Percentiles rank a stretch among this genome's conserved stretches.
Conservation (phyloP, 2,113 vertebrate species). For the Peucedramus taeniatus region DNA sequence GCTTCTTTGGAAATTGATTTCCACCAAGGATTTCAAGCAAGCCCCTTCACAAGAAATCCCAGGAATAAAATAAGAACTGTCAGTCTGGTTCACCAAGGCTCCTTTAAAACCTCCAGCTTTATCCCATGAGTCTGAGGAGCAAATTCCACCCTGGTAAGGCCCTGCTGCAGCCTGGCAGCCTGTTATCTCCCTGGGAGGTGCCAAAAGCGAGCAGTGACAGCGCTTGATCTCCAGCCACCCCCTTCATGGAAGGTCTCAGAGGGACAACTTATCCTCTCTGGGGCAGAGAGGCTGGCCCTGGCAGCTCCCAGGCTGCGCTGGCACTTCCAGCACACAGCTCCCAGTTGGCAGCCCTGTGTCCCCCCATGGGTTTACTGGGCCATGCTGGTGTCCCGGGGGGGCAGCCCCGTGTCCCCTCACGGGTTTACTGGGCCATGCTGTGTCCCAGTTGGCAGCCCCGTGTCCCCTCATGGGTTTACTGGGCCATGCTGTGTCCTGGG, state of each 20-base stretch:
- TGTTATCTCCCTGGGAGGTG: neutral
- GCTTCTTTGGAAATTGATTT: neutral
- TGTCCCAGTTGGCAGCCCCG: too few relatives aligned
- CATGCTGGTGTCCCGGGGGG: fast-evolving
- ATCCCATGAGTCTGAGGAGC: neutral
- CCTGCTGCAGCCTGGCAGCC: neutral
- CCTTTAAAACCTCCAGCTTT: neutral
- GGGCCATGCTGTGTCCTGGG: too few relatives aligned
- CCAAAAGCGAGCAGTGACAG: neutral
- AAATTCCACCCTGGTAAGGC: neutral
- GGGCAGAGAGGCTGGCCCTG: neutral
- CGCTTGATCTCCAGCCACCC: neutral
- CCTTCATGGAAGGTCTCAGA: fast-evolving
- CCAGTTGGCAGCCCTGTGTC: neutral
- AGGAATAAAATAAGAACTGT: neutral
- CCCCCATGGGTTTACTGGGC: neutral
- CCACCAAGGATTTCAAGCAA: neutral
- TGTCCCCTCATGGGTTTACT: too few relatives aligned
- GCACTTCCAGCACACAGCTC: neutral
- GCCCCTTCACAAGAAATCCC: neutral
- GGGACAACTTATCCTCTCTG: neutral
- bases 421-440: too few relatives aligned
- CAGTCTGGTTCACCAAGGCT: neutral
- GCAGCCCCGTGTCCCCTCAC: too few relatives aligned
- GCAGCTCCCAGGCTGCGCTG: neutral